Evolutionary conservation across 2,888 invertebrate species (phyloP), one percentile per base, ranked within the genome.

Genomic region (Cylindroiulus punctatus): DNA sequence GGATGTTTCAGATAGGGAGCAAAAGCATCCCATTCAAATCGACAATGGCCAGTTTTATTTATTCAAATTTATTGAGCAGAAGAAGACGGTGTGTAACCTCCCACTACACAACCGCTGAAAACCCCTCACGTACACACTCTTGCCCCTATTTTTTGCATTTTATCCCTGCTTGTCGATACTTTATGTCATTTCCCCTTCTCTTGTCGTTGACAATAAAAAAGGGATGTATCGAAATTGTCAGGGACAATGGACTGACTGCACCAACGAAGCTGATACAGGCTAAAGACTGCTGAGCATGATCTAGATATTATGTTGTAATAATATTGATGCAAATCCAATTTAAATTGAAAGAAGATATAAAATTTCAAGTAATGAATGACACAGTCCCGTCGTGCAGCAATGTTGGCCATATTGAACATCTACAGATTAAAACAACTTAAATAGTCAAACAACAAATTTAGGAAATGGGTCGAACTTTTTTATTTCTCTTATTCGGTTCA

Each of bases 11-110:
- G 57, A 57, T 57, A 57, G 57, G 19, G 47, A 17, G 57, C 5
- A 57, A 57, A 81, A 40, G 40, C 81, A 81, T 81, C 40, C 36
- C 40, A 81, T 81, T 81, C 81, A 81, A 81, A 81, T 36, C 81
- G 32, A 81, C 81, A 81, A 40, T 81, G 81, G 40, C 81, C 44
- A 84, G 26, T 84, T 84, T 84, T 84, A 84, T 84, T 84, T 84
- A 84, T 84, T 84, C 84, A 84, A 42, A 84, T 47, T 84, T 84
- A 84, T 84, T 84, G 84, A 47, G 84, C 42, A 84, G 84, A 84
- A 84, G 84, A 84, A 42, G 47, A 42, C 47, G 84, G 40, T 57
- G 40, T 40, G 82, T 26, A 82, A 32, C 32, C 82, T 17, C 40
- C 32, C 36, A 30, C 40, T 36, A 36, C 32, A 82, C 82, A 30